Base-by-base conservation (phyloP, 2,888 invertebrate genomes). In the Allophyes oxyacanthae region DNA sequence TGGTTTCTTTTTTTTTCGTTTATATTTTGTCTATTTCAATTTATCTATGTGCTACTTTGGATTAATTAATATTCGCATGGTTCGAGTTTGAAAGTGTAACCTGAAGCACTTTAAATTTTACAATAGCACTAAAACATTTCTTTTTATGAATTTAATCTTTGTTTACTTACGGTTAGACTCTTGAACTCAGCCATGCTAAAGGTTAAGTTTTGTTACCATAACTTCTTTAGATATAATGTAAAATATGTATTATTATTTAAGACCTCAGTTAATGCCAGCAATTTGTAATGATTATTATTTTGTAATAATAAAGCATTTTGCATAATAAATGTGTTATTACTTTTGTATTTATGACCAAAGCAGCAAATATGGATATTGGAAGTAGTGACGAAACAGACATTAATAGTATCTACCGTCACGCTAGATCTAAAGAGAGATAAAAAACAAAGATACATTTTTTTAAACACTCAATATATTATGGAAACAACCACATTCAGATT, bases 161-260 rank as follows among this genome's bases (percentile, higher is more conserved):
- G n/a, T n/a, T n/a, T n/a, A n/a, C n/a, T n/a, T n/a, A n/a, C 65
- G 59, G 89, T 91, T 91, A 89, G 82, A 87, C 85, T 90, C 91
- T 90, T 90, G 88, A 90, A 82, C 88, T 84, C 83, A 80, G 78
- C 79, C 87, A 80, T 77, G 74, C 49, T 64, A 60, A 59, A 55
- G 50, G 38, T 59, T 64, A 65, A 62, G 60, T 59, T 69, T 67
- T 69, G 74, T 77, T 79, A 78, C 77, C 75, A 78, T 64, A 64
- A 54, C 42, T 40, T 42, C 45, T 56, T 28, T 65, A 59, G 52
- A 15, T 59, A 28, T 70, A 63, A 53, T 58, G 54, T 66, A 58
- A 64, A 58, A 53, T 75, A 60, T 53, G 32, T 59, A 66, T 57
- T 28, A n/a, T 52, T 57, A 67, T 56, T 56, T 71, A 64, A 70